phyloP scores from a whole-genome alignment of 92 coral and sea anemone species.

The Desmophyllum pertusum region DNA sequence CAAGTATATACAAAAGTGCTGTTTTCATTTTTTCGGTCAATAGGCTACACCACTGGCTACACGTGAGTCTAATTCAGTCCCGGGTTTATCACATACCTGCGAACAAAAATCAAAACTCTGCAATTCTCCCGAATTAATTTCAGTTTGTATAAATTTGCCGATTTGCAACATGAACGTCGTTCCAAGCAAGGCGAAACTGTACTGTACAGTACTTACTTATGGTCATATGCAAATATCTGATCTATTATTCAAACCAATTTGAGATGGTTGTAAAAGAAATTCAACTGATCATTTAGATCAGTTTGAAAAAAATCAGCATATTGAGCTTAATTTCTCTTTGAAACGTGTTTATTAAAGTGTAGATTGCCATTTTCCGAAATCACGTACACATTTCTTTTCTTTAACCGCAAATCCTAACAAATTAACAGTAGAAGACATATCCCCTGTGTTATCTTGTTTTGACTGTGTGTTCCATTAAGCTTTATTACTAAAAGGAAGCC shows the following conservation, averaged over 20 bases:
- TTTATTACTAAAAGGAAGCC: constrained; percentile 28
- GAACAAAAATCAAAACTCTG: neutral
- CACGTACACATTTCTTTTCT: constrained; percentile 1
- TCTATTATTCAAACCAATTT: neutral
- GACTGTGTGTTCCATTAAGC: constrained; percentile 42
- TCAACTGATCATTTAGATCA: neutral
- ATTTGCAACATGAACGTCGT: neutral
- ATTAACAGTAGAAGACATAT: neutral
- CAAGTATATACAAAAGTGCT: neutral
- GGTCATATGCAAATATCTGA: neutral
- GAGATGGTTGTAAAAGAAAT: neutral
- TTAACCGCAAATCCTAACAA: constrained; percentile 15
- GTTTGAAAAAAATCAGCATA: neutral
- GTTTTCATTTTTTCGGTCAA: neutral
- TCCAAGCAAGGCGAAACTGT: neutral
- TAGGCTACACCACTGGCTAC: neutral
- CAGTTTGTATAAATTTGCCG: neutral
- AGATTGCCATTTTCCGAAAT: neutral
- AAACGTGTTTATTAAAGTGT: neutral
- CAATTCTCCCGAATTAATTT: neutral
- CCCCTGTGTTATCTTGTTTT: constrained; percentile 42
- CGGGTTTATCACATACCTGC: neutral
- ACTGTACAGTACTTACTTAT: neutral
- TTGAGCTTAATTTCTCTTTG: neutral
- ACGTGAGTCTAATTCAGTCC: too few species aligned